phyloP scores from a whole-genome alignment of 2,113 vertebrate genomes.

The Tragelaphus strepsiceros region DNA sequence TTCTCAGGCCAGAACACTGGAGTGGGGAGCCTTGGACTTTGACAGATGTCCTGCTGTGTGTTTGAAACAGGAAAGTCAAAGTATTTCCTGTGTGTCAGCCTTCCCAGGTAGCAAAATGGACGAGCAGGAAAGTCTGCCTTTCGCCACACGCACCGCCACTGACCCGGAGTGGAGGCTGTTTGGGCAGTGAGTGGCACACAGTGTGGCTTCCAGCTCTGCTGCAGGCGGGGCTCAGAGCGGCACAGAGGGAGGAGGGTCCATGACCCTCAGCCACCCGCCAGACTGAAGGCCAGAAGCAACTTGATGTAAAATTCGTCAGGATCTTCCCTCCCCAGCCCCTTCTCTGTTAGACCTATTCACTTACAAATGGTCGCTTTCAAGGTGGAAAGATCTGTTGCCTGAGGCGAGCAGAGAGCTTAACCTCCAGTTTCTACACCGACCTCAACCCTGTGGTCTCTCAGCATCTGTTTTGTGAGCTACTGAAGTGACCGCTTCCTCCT shows the following conservation, averaged over 20 bases:
- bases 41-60: neutral
- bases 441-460: neutral
- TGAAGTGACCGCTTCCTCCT: neutral
- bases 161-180: neutral
- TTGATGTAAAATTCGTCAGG: neutral
- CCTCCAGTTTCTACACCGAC: neutral
- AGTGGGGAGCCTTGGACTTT: neutral
- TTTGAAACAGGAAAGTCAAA: neutral
- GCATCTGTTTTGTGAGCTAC: no score
- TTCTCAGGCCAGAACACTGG: neutral
- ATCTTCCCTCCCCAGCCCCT: neutral
- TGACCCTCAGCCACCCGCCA: neutral
- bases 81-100: neutral
- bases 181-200: rapidly evolving
- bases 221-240: neutral
- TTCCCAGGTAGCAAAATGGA: neutral
- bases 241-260: neutral
- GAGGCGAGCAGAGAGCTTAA: neutral
- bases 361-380: neutral
- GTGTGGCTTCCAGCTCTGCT: neutral
- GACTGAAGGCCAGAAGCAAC: neutral
- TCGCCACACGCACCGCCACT: neutral
- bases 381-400: neutral
- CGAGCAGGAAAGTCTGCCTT: neutral
- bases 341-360: neutral